Evolutionary conservation across 2,888 invertebrate genomes (phyloP).

Genomic region (Melanostoma scalare): DNA sequence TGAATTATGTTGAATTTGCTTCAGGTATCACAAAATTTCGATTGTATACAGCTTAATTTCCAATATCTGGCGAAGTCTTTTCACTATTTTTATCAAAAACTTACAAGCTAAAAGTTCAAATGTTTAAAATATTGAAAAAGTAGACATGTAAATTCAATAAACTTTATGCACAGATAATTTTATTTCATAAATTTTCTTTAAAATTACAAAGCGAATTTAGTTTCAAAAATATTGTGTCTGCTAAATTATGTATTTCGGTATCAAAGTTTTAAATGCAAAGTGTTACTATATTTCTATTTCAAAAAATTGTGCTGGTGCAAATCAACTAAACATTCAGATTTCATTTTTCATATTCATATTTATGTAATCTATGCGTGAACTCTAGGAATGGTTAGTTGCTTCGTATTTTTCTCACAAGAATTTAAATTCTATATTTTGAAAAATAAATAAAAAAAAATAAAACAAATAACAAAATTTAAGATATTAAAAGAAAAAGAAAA

Average conservation of each 20-base stretch:
- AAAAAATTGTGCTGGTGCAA: background rate
- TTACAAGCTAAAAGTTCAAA: too few species aligned
- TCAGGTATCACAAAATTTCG: too few species aligned
- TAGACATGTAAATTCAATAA: too few species aligned
- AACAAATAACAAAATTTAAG: conserved; percentile 21
- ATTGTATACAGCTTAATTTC: too few species aligned
- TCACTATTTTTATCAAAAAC: too few species aligned
- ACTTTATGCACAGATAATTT: background rate
- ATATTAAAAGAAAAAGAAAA: conserved; percentile 8
- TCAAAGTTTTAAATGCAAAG: conserved; percentile 15
- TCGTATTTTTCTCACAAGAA: conserved; percentile 15
- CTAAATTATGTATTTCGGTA: background rate
- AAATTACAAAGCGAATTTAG: conserved; percentile 10
- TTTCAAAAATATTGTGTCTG: background rate
- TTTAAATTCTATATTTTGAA: conserved; percentile 28
- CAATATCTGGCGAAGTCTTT: too few species aligned
- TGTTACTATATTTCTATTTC: background rate
- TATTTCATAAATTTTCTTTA: background rate
- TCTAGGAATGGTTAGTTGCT: conserved; percentile 58
- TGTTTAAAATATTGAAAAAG: too few species aligned
- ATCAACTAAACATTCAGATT: background rate
- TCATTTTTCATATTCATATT: conserved; percentile 28
- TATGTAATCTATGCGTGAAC: background rate
- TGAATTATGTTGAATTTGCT: too few species aligned
- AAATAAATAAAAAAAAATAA: conserved; percentile 44